These are phyloP conservation scores for Luperina testacea DNA, from an alignment of 2,888 invertebrate species.

Conservation along the genomic window DNA sequence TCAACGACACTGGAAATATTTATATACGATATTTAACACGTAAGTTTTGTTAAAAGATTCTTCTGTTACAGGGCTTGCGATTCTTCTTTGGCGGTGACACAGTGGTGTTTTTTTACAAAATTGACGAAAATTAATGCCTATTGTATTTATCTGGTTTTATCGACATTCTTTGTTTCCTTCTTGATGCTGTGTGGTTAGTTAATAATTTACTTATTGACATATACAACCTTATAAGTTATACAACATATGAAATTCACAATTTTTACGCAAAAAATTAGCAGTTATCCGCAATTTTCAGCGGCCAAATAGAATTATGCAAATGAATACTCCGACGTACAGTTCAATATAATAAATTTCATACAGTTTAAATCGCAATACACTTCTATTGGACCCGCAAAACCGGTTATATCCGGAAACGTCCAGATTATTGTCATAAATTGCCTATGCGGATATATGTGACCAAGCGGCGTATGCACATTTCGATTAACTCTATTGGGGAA, in stretches of 20 bases:
- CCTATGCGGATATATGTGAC: constrained; percentile 69
- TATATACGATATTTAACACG: constrained; percentile 88
- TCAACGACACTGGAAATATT: constrained; percentile 80
- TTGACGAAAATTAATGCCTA: rapidly evolving
- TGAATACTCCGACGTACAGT: constrained; percentile 70
- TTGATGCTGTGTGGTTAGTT: constrained; percentile 24
- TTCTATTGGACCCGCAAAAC: constrained; percentile 79
- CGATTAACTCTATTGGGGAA: constrained; percentile 78
- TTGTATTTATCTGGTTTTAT: not conserved
- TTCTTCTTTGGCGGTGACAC: constrained; percentile 12
- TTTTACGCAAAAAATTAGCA: constrained; percentile 16
- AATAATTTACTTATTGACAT: not conserved
- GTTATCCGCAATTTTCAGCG: constrained; percentile 39
- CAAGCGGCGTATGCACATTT: constrained; percentile 75
- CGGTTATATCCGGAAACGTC: constrained; percentile 77
- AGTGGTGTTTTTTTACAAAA: not conserved
- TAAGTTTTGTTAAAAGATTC: constrained; percentile 77
- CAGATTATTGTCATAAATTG: constrained; percentile 87
- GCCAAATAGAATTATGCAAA: constrained; percentile 74
- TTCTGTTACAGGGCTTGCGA: constrained; percentile 78
- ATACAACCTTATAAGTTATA: no score
- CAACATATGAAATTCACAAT: constrained; percentile 6
- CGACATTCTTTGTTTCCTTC: not conserved
- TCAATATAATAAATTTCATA: constrained; percentile 77
- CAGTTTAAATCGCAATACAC: constrained; percentile 78